Conservation (phyloP, 1,140 invertebrate species). For the Drosophila santomea region DNA sequence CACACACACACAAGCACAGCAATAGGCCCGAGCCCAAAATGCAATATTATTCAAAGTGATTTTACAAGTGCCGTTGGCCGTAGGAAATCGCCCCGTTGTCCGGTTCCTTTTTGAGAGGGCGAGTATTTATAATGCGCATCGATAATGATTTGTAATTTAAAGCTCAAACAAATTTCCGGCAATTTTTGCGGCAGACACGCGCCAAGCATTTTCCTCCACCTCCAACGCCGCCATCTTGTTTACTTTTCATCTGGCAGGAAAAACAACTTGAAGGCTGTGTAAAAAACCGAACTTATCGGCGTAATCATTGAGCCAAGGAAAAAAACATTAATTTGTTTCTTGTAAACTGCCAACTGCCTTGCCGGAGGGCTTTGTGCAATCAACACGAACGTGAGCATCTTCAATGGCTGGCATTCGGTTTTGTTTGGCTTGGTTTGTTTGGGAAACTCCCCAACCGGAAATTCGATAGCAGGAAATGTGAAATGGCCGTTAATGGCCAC, state of each 20-base stretch:
- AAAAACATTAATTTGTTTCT: conserved; percentile 76
- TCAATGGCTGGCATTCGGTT: conserved; percentile 19
- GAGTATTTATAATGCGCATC: conserved; percentile 77
- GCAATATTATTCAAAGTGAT: conserved; percentile 79
- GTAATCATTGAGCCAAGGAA: conserved; percentile 59
- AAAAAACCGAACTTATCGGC: conserved; percentile 67
- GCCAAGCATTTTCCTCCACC: conserved; percentile 25
- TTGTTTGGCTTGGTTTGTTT: conserved; percentile 15
- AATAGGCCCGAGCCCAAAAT: conserved; percentile 34
- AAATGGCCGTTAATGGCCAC: conserved; percentile 55
- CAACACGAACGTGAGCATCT: conserved; percentile 62
- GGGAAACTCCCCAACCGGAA: conserved; percentile 33
- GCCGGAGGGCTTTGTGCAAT: conserved; percentile 71
- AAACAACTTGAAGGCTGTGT: conserved; percentile 18
- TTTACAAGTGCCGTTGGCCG: conserved; percentile 79
- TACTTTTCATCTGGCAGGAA: conserved; percentile 41
- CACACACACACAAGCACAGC: conserved; percentile 18
- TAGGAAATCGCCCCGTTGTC: conserved; percentile 64
- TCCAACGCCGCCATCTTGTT: conserved; percentile 22
- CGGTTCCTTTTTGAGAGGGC: conserved; percentile 15
- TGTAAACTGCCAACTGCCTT: conserved; percentile 55
- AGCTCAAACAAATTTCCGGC: conserved; percentile 76
- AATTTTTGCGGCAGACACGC: conserved; percentile 57
- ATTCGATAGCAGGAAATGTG: conserved; percentile 68
- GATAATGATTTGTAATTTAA: conserved; percentile 82